Evolutionary conservation across 2,113 vertebrate genomes (phyloP).

Genomic region (Thamnaconus septentrionalis): DNA sequence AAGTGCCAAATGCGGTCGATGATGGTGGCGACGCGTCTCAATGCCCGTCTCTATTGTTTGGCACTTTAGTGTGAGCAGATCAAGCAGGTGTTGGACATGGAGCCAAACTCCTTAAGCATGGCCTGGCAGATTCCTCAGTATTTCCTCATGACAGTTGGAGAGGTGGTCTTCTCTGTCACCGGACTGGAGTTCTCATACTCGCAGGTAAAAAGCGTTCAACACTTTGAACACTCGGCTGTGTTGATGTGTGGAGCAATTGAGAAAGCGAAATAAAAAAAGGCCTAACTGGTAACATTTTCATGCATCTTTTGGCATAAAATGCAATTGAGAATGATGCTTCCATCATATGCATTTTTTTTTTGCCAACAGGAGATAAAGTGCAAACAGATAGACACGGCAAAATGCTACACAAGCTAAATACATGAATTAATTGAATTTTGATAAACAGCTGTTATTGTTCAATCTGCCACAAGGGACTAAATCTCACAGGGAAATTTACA

Average conservation of each 20-base stretch:
- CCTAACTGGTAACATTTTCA: no score
- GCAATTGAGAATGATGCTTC: not conserved
- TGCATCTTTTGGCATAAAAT: not conserved
- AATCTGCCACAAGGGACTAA: no score
- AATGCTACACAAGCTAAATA: no score
- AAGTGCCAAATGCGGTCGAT: no score
- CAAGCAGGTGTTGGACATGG: conserved; percentile 70
- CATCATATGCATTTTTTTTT: no score
- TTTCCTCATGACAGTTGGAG: conserved; percentile 87
- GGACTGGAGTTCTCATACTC: conserved; percentile 95
- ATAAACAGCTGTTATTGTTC: no score
- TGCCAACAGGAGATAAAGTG: no score
- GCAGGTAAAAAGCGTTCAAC: conserved; percentile 78
- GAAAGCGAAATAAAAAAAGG: not conserved
- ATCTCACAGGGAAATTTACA: no score
- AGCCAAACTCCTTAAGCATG: conserved; percentile 85
- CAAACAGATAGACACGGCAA: no score
- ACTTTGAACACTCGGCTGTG: not conserved
- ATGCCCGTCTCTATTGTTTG: no score
- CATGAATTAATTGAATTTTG: no score
- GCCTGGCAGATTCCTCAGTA: conserved; percentile 96
- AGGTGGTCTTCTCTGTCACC: conserved; percentile 93
- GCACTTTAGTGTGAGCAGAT: conserved; percentile 17
- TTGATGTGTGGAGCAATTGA: not conserved
- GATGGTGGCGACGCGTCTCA: no score